Evolutionary conservation across 35 echinoderm and acorn worm genomes (phyloP), one percentile per base, ranked within the genome.

Genomic region (Ophioderma brevispina): DNA sequence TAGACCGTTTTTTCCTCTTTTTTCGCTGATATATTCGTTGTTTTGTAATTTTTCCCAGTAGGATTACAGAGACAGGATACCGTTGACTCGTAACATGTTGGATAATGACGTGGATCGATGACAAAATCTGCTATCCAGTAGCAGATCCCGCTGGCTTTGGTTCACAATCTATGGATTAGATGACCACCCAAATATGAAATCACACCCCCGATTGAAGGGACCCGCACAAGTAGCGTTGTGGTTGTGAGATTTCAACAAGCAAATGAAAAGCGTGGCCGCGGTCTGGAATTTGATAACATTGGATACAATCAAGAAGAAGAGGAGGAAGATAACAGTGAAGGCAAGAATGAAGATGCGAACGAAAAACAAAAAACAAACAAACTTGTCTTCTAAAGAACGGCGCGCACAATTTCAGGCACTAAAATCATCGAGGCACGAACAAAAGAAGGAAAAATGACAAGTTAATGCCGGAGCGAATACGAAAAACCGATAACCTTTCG

Each of bases 31-130:
- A n/a, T n/a, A n/a, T n/a, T n/a, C n/a, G n/a, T n/a, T n/a, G n/a
- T n/a, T n/a, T n/a, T n/a, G n/a, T n/a, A n/a, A n/a, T n/a, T n/a
- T 39, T 31, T 76, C 32, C 23, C 64, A 91, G 90, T 63, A 11
- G 75, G 75, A 10, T 78, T 77, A 85, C 82, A 85, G 11, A 52
- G 82, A 34, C 90, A 91, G 36, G 90, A 91, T 32, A 91, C 90
- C 23, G 78, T 86, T 55, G 90, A 91, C 30, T 91, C 90, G 8
- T 86, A 86, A 40, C 82, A 91, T 85, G 76, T 91, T 91, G 38
- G 85, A 82, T 11, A 77, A 76, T 3, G 81, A 84, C 76, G 90
- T 78, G 31, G 82, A 86, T 32, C n/a, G 90, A 86, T 19, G 75
- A 85, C 40, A 84, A 76, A 37, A 32, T 78, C 37, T 33, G 70